A percentile compares a stretch with the other conserved stretches of the same genome.
phyloP scores from a whole-genome alignment of 2,797 vertebrate genomes.

The Sebastes dallii region DNA sequence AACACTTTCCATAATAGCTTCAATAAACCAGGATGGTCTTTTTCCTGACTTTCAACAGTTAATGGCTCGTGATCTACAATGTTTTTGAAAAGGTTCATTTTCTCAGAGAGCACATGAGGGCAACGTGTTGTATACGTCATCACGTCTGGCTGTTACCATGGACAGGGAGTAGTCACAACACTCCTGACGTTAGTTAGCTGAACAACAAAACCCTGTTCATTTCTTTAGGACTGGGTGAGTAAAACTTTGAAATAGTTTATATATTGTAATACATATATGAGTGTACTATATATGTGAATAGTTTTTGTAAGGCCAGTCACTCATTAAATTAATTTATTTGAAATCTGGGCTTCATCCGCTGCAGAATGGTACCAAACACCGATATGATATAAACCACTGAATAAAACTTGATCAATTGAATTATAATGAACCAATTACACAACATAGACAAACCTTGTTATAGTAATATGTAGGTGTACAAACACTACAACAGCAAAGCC shows the following conservation, averaged over 20 bases:
- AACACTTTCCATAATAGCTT: too few relatives aligned
- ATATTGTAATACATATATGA: background rate
- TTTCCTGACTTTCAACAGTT: background rate
- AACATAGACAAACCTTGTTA: too few relatives aligned
- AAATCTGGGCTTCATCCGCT: too few relatives aligned
- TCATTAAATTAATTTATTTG: too few relatives aligned
- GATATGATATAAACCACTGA: too few relatives aligned
- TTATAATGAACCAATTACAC: too few relatives aligned
- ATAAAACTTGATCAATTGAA: too few relatives aligned
- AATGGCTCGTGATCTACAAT: background rate
- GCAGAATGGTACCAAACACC: too few relatives aligned
- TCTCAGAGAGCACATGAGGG: background rate
- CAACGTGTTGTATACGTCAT: background rate
- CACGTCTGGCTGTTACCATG: slow-evolving; percentile 7
- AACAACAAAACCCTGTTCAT: background rate
- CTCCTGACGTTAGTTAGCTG: too few relatives aligned
- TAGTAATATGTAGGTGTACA: too few relatives aligned
- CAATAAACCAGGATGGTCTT: too few relatives aligned
- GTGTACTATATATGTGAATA: background rate
- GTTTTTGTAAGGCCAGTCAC: background rate
- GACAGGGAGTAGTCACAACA: background rate
- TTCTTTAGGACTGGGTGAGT: background rate
- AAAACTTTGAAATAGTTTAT: background rate
- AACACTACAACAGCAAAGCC: too few relatives aligned
- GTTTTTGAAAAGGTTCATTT: background rate